Percentiles rank a stretch among this genome's conserved stretches.
Conservation (phyloP, 2,113 vertebrate species). For the Tetraodon nigroviridis region DNA sequence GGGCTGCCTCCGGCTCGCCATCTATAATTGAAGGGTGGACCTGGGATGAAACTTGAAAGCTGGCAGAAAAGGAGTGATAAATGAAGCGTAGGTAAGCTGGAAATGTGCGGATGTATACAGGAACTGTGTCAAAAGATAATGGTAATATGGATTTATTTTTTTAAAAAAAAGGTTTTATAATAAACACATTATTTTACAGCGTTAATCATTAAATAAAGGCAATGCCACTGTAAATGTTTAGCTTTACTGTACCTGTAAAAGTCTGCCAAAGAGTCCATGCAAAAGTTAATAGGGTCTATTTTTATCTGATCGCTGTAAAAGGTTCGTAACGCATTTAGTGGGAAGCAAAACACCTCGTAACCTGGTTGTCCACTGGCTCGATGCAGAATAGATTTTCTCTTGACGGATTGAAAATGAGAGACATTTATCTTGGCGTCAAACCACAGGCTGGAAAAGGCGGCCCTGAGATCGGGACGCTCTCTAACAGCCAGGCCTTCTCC, state of each 20-base stretch:
- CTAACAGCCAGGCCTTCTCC: neutral
- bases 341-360: slow-evolving; percentile 16
- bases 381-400: slow-evolving; percentile 27
- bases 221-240: neutral
- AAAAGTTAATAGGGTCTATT: neutral
- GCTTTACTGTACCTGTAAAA: too few species aligned
- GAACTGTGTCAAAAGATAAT: slow-evolving; percentile 13
- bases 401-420: slow-evolving; percentile 21
- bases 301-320: slow-evolving; percentile 17
- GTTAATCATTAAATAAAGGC: neutral
- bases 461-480: too few species aligned
- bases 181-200: neutral
- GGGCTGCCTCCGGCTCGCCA: slow-evolving; percentile 29
- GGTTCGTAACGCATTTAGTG: slow-evolving; percentile 5
- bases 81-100: slow-evolving; percentile 23
- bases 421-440: slow-evolving; percentile 25
- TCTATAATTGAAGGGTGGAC: slow-evolving; percentile 49
- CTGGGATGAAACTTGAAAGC: slow-evolving; percentile 30
- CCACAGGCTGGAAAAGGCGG: too few species aligned
- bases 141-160: slow-evolving; percentile 36
- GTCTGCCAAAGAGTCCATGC: too few species aligned
- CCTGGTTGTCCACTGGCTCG: slow-evolving; percentile 44
- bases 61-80: slow-evolving; percentile 41
- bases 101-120: slow-evolving; percentile 3
- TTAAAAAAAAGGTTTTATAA: neutral